phyloP scores from a whole-genome alignment of 1,140 invertebrate genomes.

The Carposina sasakii region DNA sequence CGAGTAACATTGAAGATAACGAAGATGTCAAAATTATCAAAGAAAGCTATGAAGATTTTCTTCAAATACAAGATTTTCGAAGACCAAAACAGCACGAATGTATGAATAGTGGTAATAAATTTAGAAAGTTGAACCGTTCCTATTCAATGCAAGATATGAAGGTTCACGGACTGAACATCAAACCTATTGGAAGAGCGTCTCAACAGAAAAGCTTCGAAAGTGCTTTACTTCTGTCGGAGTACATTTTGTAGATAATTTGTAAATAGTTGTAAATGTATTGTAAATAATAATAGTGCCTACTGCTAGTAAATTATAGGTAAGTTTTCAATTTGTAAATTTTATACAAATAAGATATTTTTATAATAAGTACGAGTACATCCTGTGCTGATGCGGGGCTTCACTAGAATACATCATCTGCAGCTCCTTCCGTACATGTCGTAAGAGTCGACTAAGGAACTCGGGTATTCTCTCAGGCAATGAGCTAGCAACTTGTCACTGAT shows the following conservation, averaged over 20 bases:
- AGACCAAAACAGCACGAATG: slow-evolving; percentile 39
- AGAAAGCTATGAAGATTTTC: slow-evolving; percentile 18
- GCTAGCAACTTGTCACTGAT: too few species aligned
- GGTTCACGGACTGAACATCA: slow-evolving; percentile 37
- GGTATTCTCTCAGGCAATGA: too few species aligned
- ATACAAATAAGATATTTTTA: background rate
- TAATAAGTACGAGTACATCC: too few species aligned
- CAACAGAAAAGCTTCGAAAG: slow-evolving; percentile 28
- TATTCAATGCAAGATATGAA: slow-evolving; percentile 46
- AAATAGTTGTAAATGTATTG: slow-evolving; percentile 13
- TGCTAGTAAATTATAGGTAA: too few species aligned
- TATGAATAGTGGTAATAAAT: slow-evolving; percentile 22
- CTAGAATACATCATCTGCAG: too few species aligned
- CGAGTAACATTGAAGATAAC: slow-evolving; percentile 10
- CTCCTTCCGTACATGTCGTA: too few species aligned
- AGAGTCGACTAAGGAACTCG: too few species aligned
- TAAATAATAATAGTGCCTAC: too few species aligned
- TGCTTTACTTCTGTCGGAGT: slow-evolving; percentile 48
- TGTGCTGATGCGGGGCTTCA: too few species aligned
- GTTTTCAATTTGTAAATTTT: slow-evolving; percentile 7
- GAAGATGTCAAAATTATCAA: background rate
- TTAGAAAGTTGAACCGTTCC: slow-evolving; percentile 35
- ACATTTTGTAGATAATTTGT: slow-evolving; percentile 50
- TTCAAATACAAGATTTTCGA: slow-evolving; percentile 47
- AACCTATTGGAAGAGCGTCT: slow-evolving; percentile 15